Percentiles rank a stretch among this genome's conserved stretches.
phyloP scores from a whole-genome alignment of 2,888 invertebrate species.

The Cloeon dipterum region DNA sequence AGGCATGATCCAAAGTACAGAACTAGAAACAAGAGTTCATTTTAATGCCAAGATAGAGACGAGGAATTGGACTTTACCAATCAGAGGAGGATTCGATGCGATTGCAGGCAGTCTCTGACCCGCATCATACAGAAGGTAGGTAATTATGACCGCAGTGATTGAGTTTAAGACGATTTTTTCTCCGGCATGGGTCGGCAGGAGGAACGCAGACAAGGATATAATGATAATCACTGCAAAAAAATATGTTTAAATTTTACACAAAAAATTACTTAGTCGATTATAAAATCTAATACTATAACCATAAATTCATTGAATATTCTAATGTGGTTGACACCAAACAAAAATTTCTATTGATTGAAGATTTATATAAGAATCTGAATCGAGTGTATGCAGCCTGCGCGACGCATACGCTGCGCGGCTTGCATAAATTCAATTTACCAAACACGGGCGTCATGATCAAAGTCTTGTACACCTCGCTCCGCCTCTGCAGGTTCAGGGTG shows the following conservation, averaged over 20 bases:
- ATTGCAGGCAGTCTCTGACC: conserved; percentile 30
- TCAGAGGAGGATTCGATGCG: conserved; percentile 27
- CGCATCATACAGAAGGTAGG: conserved; percentile 37
- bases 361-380: too few relatives aligned
- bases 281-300: too few relatives aligned
- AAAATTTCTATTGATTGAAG: too few relatives aligned
- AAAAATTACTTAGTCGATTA: too few relatives aligned
- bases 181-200: conserved; percentile 39
- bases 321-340: too few relatives aligned
- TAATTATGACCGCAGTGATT: conserved; percentile 30
- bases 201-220: conserved; percentile 34
- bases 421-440: too few relatives aligned
- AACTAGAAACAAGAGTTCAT: conserved; percentile 19
- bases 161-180: conserved; percentile 38
- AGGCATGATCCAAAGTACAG: conserved; percentile 27
- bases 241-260: too few relatives aligned
- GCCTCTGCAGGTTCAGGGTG: conserved; percentile 24
- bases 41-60: too few relatives aligned
- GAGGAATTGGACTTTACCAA: too few relatives aligned
- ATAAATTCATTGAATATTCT: too few relatives aligned
- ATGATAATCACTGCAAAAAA: conserved; percentile 35
- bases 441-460: conserved; percentile 22
- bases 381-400: too few relatives aligned
- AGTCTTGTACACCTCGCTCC: conserved; percentile 33
- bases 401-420: too few relatives aligned